phyloP scores from a whole-genome alignment of 2,888 invertebrate species.

The Graphium colonna region DNA sequence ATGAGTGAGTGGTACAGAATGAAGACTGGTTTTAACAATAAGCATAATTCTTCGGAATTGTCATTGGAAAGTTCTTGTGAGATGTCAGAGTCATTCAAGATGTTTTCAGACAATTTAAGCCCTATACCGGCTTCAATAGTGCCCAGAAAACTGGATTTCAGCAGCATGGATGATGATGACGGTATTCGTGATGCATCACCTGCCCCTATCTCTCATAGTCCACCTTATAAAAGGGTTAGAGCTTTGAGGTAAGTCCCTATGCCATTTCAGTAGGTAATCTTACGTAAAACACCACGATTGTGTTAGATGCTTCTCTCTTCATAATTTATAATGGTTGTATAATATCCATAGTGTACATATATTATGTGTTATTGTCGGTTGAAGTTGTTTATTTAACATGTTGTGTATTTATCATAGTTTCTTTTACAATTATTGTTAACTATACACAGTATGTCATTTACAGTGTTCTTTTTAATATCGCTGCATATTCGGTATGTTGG shows the following conservation, averaged over 20 bases:
- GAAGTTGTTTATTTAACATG: no score
- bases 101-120: constrained; percentile 80
- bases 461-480: no score
- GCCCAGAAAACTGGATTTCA: constrained; percentile 82
- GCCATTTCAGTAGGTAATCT: constrained; percentile 26
- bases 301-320: not conserved
- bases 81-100: constrained; percentile 81
- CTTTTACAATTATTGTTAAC: no score
- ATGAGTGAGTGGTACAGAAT: constrained; percentile 74
- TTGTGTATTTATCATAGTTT: no score
- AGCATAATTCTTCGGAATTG: constrained; percentile 74
- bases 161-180: constrained; percentile 64
- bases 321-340: no score
- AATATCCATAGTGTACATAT: no score
- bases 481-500: no score
- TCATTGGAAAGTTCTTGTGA: constrained; percentile 82
- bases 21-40: constrained; percentile 57
- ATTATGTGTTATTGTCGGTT: no score
- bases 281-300: constrained; percentile 44
- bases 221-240: constrained; percentile 81
- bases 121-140: constrained; percentile 76
- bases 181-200: constrained; percentile 56
- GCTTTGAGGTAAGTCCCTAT: constrained; percentile 69
- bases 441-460: no score
- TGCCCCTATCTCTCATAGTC: constrained; percentile 60